A percentile compares a stretch with the other conserved stretches of the same genome.
These are phyloP conservation scores for Ypsolopha scabrella DNA, from an alignment of 2,888 invertebrate genomes.

Conservation along the genomic window DNA sequence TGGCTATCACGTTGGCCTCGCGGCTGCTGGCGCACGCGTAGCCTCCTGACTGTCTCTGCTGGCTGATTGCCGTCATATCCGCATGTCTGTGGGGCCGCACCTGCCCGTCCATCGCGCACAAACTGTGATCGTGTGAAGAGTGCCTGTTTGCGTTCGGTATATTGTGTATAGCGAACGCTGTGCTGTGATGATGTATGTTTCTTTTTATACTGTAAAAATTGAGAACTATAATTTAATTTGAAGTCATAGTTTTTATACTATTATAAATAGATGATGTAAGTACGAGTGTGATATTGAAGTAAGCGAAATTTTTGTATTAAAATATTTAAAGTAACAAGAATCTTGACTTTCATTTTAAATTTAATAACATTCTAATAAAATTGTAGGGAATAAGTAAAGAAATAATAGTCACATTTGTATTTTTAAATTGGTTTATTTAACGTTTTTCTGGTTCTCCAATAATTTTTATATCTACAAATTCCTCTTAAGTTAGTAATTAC, in stretches of 20 bases:
- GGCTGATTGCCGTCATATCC: background rate
- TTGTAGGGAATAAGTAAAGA: constrained; percentile 8
- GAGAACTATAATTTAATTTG: constrained; percentile 64
- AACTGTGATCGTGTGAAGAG: constrained; percentile 53
- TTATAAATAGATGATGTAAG: constrained; percentile 70
- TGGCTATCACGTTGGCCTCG: constrained; percentile 15
- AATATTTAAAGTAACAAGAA: constrained; percentile 43
- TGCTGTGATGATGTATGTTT: constrained; percentile 54
- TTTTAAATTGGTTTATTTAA: constrained; percentile 68
- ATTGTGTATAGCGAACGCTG: constrained; percentile 56
- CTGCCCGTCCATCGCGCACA: constrained; percentile 44
- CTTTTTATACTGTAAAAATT: constrained; percentile 44
- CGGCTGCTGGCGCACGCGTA: constrained; percentile 33
- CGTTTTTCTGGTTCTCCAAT: constrained; percentile 67
- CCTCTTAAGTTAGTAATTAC: constrained; percentile 69
- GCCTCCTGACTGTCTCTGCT: constrained; percentile 9
- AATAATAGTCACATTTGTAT: constrained; percentile 52
- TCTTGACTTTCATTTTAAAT: background rate
- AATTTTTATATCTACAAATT: constrained; percentile 33
- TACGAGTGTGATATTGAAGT: constrained; percentile 68
- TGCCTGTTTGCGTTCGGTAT: constrained; percentile 49
- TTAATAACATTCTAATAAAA: background rate
- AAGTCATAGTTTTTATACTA: constrained; percentile 72
- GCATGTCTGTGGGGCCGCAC: constrained; percentile 1
- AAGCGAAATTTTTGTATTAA: constrained; percentile 64